Evolutionary conservation across 2,113 vertebrate genomes (phyloP).

Genomic region (Cyprinodon variegatus): DNA sequence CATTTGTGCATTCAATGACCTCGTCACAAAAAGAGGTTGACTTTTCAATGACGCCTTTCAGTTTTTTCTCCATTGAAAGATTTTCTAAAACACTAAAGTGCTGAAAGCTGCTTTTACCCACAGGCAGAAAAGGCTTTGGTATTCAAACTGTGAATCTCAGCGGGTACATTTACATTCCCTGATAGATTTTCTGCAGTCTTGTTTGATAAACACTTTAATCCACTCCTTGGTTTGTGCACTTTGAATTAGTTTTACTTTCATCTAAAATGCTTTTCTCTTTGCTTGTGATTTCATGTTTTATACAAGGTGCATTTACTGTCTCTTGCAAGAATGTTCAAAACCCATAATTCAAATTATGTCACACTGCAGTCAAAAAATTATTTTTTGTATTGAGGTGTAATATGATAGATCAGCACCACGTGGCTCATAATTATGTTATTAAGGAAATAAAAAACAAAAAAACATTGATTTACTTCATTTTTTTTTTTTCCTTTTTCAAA

Average conservation of each 20-base stretch:
- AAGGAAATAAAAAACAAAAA: too few relatives aligned
- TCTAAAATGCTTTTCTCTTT: not conserved
- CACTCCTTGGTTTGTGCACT: not conserved
- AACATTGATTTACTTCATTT: not conserved
- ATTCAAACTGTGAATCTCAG: slow-evolving; percentile 36
- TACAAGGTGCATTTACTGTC: not conserved
- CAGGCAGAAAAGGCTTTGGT: slow-evolving; percentile 31
- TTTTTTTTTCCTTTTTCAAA: too few relatives aligned
- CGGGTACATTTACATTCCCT: slow-evolving; percentile 15
- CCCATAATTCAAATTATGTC: too few relatives aligned
- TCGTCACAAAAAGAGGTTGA: slow-evolving; percentile 9
- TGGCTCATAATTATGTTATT: not conserved
- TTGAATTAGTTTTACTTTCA: slow-evolving; percentile 7
- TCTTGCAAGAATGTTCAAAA: too few relatives aligned
- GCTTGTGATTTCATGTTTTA: not conserved
- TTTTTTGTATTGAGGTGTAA: not conserved
- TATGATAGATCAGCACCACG: not conserved
- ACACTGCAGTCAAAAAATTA: not conserved
- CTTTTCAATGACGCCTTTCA: slow-evolving; percentile 35
- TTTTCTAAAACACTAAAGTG: slow-evolving; percentile 24
- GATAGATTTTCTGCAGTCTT: slow-evolving; percentile 21
- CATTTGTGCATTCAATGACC: not conserved
- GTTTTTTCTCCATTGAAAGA: slow-evolving; percentile 64
- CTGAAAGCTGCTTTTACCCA: slow-evolving; percentile 32
- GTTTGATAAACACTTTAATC: slow-evolving; percentile 17